A percentile compares a stretch with the other conserved stretches of the same genome.
Evolutionary conservation across 2,113 vertebrate species (phyloP).

Genomic region (Reinhardtius hippoglossoides): DNA sequence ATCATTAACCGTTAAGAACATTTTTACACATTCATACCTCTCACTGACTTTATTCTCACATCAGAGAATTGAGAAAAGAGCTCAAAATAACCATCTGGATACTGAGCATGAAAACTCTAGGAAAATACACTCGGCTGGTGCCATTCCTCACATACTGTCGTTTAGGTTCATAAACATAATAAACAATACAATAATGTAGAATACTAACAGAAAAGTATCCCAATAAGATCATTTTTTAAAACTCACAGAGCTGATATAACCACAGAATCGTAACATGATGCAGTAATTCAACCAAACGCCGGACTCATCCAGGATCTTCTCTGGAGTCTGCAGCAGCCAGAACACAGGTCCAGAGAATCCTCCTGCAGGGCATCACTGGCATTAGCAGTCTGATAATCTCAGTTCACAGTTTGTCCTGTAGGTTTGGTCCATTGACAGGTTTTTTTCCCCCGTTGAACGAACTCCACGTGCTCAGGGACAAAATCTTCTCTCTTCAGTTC

Average conservation of each 20-base stretch:
- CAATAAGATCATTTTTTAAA: neutral
- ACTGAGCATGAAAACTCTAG: neutral
- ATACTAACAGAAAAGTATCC: neutral
- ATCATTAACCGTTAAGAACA: slow-evolving; percentile 16
- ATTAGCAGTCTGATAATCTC: slow-evolving; percentile 22
- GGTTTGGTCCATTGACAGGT: slow-evolving; percentile 34
- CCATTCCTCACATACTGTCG: slow-evolving; percentile 11
- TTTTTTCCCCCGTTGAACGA: slow-evolving; percentile 8
- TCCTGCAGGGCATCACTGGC: slow-evolving; percentile 11
- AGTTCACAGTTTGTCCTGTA: slow-evolving; percentile 13
- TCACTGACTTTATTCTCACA: neutral
- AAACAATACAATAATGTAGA: neutral
- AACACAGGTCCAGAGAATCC: slow-evolving; percentile 6
- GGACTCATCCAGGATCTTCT: neutral
- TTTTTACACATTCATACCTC: slow-evolving; percentile 1
- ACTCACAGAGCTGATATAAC: neutral
- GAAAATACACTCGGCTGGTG: slow-evolving; percentile 19
- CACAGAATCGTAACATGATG: neutral
- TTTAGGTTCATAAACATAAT: neutral
- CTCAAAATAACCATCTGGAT: neutral
- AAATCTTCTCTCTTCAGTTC: slow-evolving; percentile 8
- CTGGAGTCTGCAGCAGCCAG: slow-evolving; percentile 1
- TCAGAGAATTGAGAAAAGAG: neutral
- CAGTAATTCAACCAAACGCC: too few species aligned
- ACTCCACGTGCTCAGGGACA: neutral